Conservation (phyloP, 2,797 vertebrate genomes). For the Rhodeus uyekii region DNA sequence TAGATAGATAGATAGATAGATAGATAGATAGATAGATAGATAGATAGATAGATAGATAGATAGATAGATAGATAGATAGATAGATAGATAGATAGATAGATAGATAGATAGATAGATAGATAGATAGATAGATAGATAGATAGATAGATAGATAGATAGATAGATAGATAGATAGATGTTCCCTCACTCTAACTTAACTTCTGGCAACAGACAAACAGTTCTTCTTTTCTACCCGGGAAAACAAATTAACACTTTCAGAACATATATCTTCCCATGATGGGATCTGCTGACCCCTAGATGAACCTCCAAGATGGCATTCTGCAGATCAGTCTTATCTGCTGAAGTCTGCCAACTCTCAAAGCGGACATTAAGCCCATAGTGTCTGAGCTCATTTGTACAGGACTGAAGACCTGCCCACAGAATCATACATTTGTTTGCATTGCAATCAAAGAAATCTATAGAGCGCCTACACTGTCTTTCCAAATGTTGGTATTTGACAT, state of each 20-base stretch:
- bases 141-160: too few relatives aligned
- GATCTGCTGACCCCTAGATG: constrained; percentile 65
- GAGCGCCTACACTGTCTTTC: constrained; percentile 48
- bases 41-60: too few relatives aligned
- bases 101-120: too few relatives aligned
- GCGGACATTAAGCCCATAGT: constrained; percentile 34
- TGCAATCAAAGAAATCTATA: constrained; percentile 48
- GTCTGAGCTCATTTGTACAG: constrained; percentile 57
- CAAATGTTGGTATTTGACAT: constrained; percentile 63
- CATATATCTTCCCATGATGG: background rate
- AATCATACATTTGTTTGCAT: constrained; percentile 32
- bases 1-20: too few relatives aligned
- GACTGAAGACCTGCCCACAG: constrained; percentile 59
- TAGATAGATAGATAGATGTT: too few relatives aligned
- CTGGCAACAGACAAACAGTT: background rate
- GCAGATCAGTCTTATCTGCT: constrained; percentile 8
- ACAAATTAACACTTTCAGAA: background rate
- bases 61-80: too few relatives aligned
- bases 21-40: too few relatives aligned
- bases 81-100: too few relatives aligned
- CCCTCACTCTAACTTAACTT: background rate
- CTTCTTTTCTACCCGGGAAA: background rate
- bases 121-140: too few relatives aligned
- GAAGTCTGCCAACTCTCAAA: constrained; percentile 46
- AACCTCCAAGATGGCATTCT: constrained; percentile 52